Conservation (phyloP, 2,797 vertebrate genomes). For the Coluber constrictor region DNA sequence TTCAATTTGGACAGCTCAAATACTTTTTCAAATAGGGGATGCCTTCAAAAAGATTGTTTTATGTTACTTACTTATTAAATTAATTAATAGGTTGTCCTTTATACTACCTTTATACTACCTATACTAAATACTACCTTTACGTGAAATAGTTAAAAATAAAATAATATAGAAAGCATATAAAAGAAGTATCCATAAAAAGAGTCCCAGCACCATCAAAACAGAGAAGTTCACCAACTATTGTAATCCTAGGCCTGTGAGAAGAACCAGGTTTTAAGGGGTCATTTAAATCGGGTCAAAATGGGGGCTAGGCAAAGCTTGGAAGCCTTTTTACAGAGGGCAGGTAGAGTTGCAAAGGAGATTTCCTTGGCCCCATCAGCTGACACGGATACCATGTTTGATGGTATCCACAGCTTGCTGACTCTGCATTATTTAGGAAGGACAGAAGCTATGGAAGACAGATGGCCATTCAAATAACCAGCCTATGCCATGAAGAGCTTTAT, state of each 20-base stretch:
- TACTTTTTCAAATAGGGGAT: not conserved
- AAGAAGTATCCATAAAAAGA: not conserved
- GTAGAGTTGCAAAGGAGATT: not conserved
- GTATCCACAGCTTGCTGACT: not conserved
- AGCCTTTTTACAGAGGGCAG: not conserved
- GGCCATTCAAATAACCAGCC: not conserved
- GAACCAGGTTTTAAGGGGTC: not conserved
- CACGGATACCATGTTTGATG: not conserved
- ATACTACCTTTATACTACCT: no score
- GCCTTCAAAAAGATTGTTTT: not conserved
- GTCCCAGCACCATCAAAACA: not conserved
- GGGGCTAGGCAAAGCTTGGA: not conserved
- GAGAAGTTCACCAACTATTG: not conserved
- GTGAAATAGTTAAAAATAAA: not conserved
- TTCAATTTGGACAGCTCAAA: not conserved
- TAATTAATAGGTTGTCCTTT: not conserved
- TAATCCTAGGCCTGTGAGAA: not conserved
- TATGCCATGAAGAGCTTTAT: not conserved
- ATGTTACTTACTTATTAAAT: not conserved
- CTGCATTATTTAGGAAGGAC: not conserved
- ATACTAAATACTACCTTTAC: not conserved
- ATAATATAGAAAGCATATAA: not conserved
- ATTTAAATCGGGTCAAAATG: not conserved
- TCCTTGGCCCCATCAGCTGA: not conserved
- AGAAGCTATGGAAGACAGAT: not conserved